Percentiles rank a stretch among this genome's conserved stretches.
phyloP scores from a whole-genome alignment of 2,797 vertebrate species.

The Parambassis ranga region DNA sequence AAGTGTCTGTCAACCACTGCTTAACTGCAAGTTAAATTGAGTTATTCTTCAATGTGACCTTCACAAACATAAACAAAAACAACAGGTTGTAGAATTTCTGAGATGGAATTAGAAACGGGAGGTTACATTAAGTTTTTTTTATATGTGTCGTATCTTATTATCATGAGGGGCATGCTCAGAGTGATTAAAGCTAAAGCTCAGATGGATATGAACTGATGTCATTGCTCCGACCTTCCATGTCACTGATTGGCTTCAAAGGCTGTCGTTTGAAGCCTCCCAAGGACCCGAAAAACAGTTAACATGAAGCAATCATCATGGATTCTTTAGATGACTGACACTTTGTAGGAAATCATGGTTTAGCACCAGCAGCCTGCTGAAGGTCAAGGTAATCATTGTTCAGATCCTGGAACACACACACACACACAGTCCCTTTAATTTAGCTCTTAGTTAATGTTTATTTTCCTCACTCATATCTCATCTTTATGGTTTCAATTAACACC shows the following conservation, averaged over 20 bases:
- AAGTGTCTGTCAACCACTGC: no score
- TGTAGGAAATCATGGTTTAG: background rate
- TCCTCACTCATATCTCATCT: background rate
- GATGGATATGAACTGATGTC: background rate
- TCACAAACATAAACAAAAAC: no score
- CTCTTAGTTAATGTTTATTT: constrained; percentile 51
- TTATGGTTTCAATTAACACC: constrained; percentile 41
- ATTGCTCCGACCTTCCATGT: background rate
- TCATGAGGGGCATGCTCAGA: no score
- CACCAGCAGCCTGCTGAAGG: constrained; percentile 38
- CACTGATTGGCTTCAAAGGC: constrained; percentile 1
- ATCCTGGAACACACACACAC: constrained; percentile 4
- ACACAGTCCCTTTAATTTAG: background rate
- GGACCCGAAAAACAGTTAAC: background rate
- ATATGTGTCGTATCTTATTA: no score
- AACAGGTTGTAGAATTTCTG: no score
- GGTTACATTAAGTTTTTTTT: no score
- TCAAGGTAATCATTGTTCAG: constrained; percentile 56
- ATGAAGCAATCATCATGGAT: background rate
- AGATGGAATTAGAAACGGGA: no score
- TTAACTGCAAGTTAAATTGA: no score
- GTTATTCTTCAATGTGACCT: no score
- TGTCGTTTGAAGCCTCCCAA: background rate
- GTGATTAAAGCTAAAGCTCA: no score
- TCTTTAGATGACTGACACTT: background rate